Conservation (phyloP, 2,888 invertebrate species). For the Bellardia bayeri region DNA sequence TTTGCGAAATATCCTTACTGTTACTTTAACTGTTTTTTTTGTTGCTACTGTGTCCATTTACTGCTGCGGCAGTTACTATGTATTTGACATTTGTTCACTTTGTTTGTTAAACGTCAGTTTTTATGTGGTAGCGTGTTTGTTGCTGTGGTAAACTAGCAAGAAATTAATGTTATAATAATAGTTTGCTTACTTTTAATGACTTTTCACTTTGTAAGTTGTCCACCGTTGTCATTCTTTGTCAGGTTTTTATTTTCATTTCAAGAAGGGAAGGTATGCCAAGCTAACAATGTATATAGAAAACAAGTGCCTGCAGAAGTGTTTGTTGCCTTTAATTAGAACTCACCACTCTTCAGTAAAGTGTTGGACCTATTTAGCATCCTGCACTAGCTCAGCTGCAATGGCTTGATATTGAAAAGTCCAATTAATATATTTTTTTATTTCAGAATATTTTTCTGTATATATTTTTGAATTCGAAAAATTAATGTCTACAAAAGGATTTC, state of each 20-base stretch:
- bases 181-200: slow-evolving; percentile 63
- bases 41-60: not conserved
- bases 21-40: not conserved
- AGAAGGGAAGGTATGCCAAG: not conserved
- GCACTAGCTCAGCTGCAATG: too few relatives aligned
- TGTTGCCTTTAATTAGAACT: too few relatives aligned
- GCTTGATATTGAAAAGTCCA: too few relatives aligned
- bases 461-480: too few relatives aligned
- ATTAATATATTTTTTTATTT: too few relatives aligned
- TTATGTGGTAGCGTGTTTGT: not conserved
- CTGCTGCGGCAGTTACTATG: slow-evolving; percentile 27
- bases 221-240: slow-evolving; percentile 13
- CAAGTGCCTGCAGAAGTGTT: too few relatives aligned
- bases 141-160: not conserved
- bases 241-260: not conserved
- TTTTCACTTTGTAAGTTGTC: slow-evolving; percentile 55
- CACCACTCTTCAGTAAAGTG: too few relatives aligned
- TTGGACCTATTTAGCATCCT: too few relatives aligned
- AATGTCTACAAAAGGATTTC: too few relatives aligned
- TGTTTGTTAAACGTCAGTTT: not conserved
- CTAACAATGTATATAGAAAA: too few relatives aligned
- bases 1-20: not conserved
- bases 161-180: slow-evolving; percentile 68
- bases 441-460: too few relatives aligned
- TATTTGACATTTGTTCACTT: slow-evolving; percentile 35